phyloP scores from a whole-genome alignment of 2,113 vertebrate genomes.

The Tautogolabrus adspersus region DNA sequence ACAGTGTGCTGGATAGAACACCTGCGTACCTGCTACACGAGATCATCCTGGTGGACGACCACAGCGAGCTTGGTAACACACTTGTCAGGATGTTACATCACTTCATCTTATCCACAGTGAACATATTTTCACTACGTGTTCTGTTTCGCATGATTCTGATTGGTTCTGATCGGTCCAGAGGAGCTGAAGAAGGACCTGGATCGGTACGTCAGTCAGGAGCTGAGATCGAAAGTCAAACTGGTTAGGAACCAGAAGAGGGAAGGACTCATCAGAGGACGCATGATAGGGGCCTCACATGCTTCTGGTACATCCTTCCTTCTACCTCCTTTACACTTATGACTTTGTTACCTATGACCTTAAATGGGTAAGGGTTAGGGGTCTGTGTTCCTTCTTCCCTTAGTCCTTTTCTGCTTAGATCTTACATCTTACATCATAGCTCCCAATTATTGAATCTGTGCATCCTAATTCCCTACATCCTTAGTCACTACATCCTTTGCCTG shows the following conservation, averaged over 20 bases:
- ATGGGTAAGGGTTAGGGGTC: no score
- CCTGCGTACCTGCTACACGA: slow-evolving; percentile 90
- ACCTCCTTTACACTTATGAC: background rate
- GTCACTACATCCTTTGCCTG: background rate
- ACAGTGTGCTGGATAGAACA: slow-evolving; percentile 92
- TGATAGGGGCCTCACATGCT: slow-evolving; percentile 95
- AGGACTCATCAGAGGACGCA: slow-evolving; percentile 95
- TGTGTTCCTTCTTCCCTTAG: background rate
- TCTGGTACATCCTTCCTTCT: slow-evolving; percentile 82
- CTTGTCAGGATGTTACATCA: no score
- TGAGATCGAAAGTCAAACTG: slow-evolving; percentile 87
- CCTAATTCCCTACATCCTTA: slow-evolving; percentile 38
- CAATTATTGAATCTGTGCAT: background rate
- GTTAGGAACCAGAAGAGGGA: slow-evolving; percentile 92
- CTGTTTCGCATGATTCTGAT: background rate
- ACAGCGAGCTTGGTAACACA: slow-evolving; percentile 89
- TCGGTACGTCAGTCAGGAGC: slow-evolving; percentile 84
- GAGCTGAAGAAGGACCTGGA: slow-evolving; percentile 92
- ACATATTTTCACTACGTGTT: no score
- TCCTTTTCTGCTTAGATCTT: background rate
- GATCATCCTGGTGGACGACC: slow-evolving; percentile 94
- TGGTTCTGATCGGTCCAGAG: slow-evolving; percentile 74
- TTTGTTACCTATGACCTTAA: slow-evolving; percentile 36
- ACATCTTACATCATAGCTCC: background rate
- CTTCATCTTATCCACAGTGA: no score